Base-by-base conservation (phyloP, 1,140 invertebrate species). In the Drosophila miranda region DNA sequence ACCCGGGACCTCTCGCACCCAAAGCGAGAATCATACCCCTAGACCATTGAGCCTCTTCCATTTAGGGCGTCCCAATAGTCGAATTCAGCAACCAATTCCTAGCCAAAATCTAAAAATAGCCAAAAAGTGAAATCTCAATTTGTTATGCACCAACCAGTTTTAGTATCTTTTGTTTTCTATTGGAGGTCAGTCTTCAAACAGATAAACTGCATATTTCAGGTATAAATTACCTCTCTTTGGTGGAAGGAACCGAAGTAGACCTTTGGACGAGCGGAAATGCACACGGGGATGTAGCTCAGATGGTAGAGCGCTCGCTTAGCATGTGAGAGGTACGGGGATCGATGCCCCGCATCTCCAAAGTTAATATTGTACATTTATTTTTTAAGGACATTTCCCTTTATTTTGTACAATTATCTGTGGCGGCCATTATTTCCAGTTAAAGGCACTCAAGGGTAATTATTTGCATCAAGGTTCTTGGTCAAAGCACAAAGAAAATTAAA, bases 1-100 rank as follows among this genome's bases (percentile, higher is more conserved):
- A 96, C 95, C 95, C 95, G 95, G 95, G 95, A 95, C 95, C 95
- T 95, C 95, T 95, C 95, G 95, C 95, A 96, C 95, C 95, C 95
- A 95, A 96, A 96, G 95, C 95, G 94, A 95, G 94, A 95, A 96
- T 96, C 95, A 96, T 96, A 95, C 95, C 95, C 94, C 95, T 96
- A 96, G 95, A 96, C 95, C 95, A 96, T 94, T 95, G 94, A 95
- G 95, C 95, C 95, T 50, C 80, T 45, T 89, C 52, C 0, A 16
- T n/a, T 42, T 0, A 0, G 0, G 0, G 0, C n/a, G 23, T 43
- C 61, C 0, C 54, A 64, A 42, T 59, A 75, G 42, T 44, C 14
- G 7, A 46, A 8, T 55, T 53, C 3, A 71, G 44, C 26, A 30
- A 73, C 21, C 6, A 28, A 14, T 51, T 0, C 14, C n/a, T 11